phyloP scores from a whole-genome alignment of 2,113 vertebrate genomes.

The Corythaixoides concolor region DNA sequence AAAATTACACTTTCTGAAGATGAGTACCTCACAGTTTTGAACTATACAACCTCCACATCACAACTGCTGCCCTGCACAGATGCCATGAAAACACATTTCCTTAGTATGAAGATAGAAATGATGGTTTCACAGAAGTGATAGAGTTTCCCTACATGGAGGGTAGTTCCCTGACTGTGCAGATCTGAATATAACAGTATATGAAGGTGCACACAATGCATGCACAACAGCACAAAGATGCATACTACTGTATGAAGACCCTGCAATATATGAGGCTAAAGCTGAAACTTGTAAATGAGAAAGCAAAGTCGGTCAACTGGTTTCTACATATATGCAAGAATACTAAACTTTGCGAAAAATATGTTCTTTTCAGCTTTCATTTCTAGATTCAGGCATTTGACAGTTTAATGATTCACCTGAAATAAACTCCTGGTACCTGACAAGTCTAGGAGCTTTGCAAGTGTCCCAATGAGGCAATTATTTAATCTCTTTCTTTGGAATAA shows the following conservation, averaged over 20 bases:
- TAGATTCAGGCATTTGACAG: background rate
- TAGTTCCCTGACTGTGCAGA: background rate
- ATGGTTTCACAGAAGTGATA: background rate
- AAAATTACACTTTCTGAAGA: background rate
- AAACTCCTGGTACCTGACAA: background rate
- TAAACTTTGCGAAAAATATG: background rate
- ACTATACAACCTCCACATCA: background rate
- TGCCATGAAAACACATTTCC: background rate
- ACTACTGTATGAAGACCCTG: background rate
- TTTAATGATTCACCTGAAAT: constrained; percentile 7
- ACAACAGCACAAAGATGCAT: rapidly evolving
- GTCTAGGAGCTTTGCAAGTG: background rate
- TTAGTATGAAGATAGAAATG: background rate
- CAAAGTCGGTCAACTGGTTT: background rate
- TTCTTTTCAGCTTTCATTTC: background rate
- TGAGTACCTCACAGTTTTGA: background rate
- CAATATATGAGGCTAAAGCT: background rate
- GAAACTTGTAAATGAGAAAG: background rate
- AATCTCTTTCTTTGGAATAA: background rate
- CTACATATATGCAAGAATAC: background rate
- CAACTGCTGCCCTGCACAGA: background rate
- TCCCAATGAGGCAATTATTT: background rate
- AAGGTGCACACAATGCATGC: background rate
- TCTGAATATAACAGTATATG: background rate
- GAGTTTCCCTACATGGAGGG: background rate